Conservation (phyloP, 2,888 invertebrate genomes). For the Pocota personata region DNA sequence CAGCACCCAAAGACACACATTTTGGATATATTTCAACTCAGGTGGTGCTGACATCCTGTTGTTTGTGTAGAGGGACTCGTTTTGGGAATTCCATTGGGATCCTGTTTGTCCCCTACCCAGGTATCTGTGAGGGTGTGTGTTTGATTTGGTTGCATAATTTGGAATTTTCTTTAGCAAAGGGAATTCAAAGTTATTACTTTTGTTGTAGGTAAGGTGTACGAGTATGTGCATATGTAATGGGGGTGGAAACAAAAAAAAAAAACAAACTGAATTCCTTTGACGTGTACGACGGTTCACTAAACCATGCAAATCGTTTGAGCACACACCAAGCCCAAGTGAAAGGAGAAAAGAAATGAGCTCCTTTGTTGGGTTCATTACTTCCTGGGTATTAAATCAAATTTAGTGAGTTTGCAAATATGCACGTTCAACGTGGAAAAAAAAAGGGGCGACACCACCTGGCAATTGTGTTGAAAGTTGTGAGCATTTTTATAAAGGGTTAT, state of each 20-base stretch:
- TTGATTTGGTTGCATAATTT: constrained; percentile 35
- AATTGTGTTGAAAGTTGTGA: not conserved
- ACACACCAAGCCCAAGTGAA: not conserved
- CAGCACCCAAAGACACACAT: not conserved
- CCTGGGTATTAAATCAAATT: constrained; percentile 52
- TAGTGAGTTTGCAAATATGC: constrained; percentile 50
- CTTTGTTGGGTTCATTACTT: constrained; percentile 52
- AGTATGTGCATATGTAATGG: not conserved
- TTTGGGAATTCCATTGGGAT: constrained; percentile 1
- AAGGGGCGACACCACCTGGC: not conserved
- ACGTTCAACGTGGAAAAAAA: not conserved
- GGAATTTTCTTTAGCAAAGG: constrained; percentile 6
- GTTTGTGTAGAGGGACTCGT: not conserved
- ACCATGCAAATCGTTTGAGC: constrained; percentile 13
- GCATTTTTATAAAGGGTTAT: constrained; percentile 17
- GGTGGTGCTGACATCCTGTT: constrained; percentile 32
- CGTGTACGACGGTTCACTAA: not conserved
- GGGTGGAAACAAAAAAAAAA: not conserved
- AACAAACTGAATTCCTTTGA: constrained; percentile 4
- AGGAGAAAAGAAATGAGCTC: constrained; percentile 15
- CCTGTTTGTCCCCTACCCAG: not conserved
- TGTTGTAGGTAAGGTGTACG: not conserved
- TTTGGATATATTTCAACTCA: not conserved
- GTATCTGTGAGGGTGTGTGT: constrained; percentile 1
- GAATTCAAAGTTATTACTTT: constrained; percentile 15